Conservation (phyloP, 2,113 vertebrate species). For the Oreotrochilus melanogaster region DNA sequence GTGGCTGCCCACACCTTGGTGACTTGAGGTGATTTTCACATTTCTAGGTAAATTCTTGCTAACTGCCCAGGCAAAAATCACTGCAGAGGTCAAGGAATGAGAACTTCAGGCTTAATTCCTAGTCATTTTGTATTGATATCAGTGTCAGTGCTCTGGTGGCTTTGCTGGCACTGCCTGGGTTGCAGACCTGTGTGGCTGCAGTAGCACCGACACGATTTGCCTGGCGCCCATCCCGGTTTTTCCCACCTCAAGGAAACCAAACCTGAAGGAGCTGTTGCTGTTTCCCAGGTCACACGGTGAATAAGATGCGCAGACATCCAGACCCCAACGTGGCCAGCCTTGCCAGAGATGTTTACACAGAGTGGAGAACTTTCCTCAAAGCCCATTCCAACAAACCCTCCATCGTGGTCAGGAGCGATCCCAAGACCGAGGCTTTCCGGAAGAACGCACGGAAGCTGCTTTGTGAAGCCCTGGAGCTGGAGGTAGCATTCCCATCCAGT, state of each 20-base stretch:
- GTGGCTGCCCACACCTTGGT: rapidly evolving
- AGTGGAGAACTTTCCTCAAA: slow-evolving; percentile 89
- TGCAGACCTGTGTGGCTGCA: background rate
- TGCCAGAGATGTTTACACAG: slow-evolving; percentile 82
- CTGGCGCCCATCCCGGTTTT: rapidly evolving
- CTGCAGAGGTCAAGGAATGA: background rate
- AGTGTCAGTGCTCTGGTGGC: background rate
- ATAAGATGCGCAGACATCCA: slow-evolving; percentile 85
- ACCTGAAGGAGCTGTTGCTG: background rate
- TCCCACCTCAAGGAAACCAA: background rate
- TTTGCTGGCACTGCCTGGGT: background rate
- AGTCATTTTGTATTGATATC: background rate
- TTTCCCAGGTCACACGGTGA: slow-evolving; percentile 87
- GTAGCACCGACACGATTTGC: rapidly evolving
- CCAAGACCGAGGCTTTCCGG: slow-evolving; percentile 87
- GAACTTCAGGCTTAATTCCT: background rate
- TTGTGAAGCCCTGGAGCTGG: slow-evolving; percentile 84
- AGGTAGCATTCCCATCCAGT: slow-evolving; percentile 75
- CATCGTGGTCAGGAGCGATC: slow-evolving; percentile 91
- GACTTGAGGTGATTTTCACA: background rate
- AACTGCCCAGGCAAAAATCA: background rate
- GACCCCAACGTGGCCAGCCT: slow-evolving; percentile 85
- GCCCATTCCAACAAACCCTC: slow-evolving; percentile 86
- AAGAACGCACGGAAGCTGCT: slow-evolving; percentile 88
- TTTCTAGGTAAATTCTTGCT: background rate